Base-by-base conservation (phyloP, 2,113 vertebrate species). In the Phasianus colchicus region DNA sequence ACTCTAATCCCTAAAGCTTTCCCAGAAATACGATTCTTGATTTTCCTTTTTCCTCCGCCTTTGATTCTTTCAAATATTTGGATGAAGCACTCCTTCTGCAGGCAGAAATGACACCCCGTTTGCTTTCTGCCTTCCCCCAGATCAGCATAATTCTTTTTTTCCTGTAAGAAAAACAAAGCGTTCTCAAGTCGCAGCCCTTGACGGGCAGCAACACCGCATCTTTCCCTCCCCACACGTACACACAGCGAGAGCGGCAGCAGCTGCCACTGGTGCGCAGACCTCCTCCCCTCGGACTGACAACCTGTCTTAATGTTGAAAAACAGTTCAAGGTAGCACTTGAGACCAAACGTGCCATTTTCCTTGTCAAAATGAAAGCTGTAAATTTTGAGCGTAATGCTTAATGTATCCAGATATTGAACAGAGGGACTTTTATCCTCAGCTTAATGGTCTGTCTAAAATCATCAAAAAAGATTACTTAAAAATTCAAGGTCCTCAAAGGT, bases 361-460 rank as follows among this genome's bases (percentile, higher is more conserved):
- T 97, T 98, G 97, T 98, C 97, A 98, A 97, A 98, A 97, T 95
- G 97, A 97, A 97, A 97, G 97, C 97, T 97, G 95, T 98, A 98
- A 98, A 97, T 98, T 97, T 98, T 96, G 96, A 98, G 95, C 95
- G 90, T 97, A 98, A 97, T 96, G 96, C 96, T 98, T 98, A 98
- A 98, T 98, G 97, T 97, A 97, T 97, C 97, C 96, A 97, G 96
- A 98, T 98, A 98, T 97, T 97, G 97, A 98, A 98, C 97, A 97
- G 90, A 93, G 96, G 96, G 96, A 97, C 97, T 97, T 98, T 98
- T 98, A 98, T 97, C 97, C 95, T 95, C 89, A 64, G 96, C 96
- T 97, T 98, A 98, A 98, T 97, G 97, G 95, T 97, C 96, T 98
- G 96, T 96, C 97, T 97, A 97, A 97, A 98, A 98, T 97, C 93